Percentiles rank a stretch among this genome's conserved stretches.
Evolutionary conservation across 2,888 invertebrate genomes (phyloP).

Genomic region (Brachyptera putata): DNA sequence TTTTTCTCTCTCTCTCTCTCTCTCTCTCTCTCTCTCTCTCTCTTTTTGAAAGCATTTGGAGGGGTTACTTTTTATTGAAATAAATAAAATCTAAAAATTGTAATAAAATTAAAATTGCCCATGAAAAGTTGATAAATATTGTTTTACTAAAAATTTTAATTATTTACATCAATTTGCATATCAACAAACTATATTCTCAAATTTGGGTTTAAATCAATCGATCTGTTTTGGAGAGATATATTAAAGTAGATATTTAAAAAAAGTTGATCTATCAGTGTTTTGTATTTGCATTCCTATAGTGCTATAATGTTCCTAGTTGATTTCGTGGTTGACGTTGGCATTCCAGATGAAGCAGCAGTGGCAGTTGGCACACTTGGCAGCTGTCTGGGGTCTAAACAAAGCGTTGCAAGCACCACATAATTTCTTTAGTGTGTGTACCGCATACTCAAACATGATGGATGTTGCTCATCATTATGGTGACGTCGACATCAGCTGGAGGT

Average conservation of each 20-base stretch:
- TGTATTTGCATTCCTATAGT: too few relatives aligned
- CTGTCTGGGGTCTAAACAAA: conserved; percentile 53
- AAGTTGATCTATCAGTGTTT: too few relatives aligned
- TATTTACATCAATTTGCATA: background rate
- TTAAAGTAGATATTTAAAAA: too few relatives aligned
- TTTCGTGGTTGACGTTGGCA: too few relatives aligned
- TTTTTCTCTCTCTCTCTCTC: background rate
- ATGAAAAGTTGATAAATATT: background rate
- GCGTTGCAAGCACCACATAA: conserved; percentile 51
- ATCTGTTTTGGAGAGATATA: too few relatives aligned
- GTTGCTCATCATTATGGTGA: conserved; percentile 41
- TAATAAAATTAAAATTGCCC: too few relatives aligned
- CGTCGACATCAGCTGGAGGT: background rate
- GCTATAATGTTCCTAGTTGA: too few relatives aligned
- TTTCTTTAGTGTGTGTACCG: conserved; percentile 51
- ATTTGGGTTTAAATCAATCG: too few relatives aligned
- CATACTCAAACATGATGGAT: conserved; percentile 52
- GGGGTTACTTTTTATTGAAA: too few relatives aligned
- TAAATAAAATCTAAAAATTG: too few relatives aligned
- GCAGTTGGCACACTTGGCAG: conserved; percentile 52
- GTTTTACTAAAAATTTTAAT: background rate
- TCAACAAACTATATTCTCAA: background rate
- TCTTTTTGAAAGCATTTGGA: background rate
- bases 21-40: background rate
- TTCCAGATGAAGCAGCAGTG: conserved; percentile 40